Evolutionary conservation across 2,888 invertebrate species (phyloP).

Genomic region (Aphidius colemani): DNA sequence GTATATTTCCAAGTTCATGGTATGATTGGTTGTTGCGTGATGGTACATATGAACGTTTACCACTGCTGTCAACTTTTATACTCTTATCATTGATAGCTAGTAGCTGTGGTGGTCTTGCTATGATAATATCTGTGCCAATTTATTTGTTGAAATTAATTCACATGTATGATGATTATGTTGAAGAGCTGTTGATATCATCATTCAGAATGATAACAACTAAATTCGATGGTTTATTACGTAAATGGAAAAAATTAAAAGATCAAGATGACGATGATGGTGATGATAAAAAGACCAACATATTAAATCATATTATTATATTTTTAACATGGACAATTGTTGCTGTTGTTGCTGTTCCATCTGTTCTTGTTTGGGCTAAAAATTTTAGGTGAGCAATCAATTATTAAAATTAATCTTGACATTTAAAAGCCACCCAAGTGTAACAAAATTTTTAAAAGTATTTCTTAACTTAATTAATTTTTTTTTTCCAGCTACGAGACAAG

Average conservation of each 20-base stretch:
- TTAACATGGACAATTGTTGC: slow-evolving; percentile 70
- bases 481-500: slow-evolving; percentile 48
- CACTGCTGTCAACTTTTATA: slow-evolving; percentile 69
- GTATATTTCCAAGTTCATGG: slow-evolving; percentile 59
- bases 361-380: slow-evolving; percentile 81
- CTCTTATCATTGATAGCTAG: slow-evolving; percentile 68
- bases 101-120: slow-evolving; percentile 76
- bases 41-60: slow-evolving; percentile 71
- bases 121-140: slow-evolving; percentile 58
- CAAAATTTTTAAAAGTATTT: slow-evolving; percentile 14
- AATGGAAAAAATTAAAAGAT: slow-evolving; percentile 30
- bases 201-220: slow-evolving; percentile 57
- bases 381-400: slow-evolving; percentile 67
- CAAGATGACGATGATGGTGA: not conserved
- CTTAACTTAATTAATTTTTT: slow-evolving; percentile 16
- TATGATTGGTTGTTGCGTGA: slow-evolving; percentile 67
- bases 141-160: slow-evolving; percentile 68
- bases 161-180: slow-evolving; percentile 77
- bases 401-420: slow-evolving; percentile 13
- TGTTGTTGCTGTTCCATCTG: slow-evolving; percentile 72
- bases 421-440: slow-evolving; percentile 6
- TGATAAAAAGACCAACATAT: slow-evolving; percentile 58
- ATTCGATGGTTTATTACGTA: slow-evolving; percentile 54
- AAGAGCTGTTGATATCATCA: slow-evolving; percentile 65
- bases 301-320: slow-evolving; percentile 77